Evolutionary conservation across 2,888 invertebrate species (phyloP), one percentile per base, ranked within the genome.

Genomic region (Drosophila percnosoma): DNA sequence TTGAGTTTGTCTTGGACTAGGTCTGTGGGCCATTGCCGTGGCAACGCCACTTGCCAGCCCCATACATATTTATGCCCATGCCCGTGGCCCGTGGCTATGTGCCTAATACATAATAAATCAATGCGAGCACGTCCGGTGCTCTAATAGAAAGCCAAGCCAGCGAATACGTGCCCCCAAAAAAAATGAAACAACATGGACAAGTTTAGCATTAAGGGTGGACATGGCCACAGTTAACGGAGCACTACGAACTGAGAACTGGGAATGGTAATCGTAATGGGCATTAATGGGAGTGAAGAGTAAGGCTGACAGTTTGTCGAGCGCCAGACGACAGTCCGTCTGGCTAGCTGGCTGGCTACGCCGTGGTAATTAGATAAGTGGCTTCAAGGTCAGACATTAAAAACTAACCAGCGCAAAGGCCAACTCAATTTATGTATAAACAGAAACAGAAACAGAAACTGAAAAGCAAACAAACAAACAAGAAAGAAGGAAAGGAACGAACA

Each of bases 11-110:
- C 82, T 78, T 67, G 67, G 72, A 66, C 64, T 64, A 82, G 68
- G 74, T 68, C 81, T 75, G 81, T 76, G 78, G 89, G 85, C 86
- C 88, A 85, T 85, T 85, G 85, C 88, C 86, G 80, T 83, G 86
- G 88, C 82, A 86, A 88, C 84, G 73, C 54, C 67, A 55, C 55
- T 62, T 62, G 65, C n/a, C 66, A 66, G 63, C 61, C 58, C 75
- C 73, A 83, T 85, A 85, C 84, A 87, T 81, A 86, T 87, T 87
- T 72, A 75, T 84, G 72, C 67, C 59, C 59, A 64, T 42, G 57
- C 27, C 53, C 38, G 49, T 48, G 48, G 49, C 36, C 60, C 66
- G 24, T 24, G 36, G 45, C 73, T 65, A 61, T 77, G 83, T 77
- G 74, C 83, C 75, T 73, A 83, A 83, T 86, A 82, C 86, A 79